Conservation (phyloP, 1,140 invertebrate species). For the Drosophila parvula region DNA sequence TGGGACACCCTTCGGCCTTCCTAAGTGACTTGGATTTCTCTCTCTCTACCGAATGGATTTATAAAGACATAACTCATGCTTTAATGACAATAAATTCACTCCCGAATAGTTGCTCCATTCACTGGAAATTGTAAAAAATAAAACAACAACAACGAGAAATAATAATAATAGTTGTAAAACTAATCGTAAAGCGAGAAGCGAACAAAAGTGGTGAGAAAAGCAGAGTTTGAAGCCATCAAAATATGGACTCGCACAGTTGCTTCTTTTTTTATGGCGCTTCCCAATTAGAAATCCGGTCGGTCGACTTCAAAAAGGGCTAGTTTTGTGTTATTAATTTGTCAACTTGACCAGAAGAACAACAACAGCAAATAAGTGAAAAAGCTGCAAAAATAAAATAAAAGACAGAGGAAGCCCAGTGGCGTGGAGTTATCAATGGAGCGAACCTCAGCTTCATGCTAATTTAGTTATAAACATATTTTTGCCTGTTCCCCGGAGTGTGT, state of each 20-base stretch:
- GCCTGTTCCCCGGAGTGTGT: neutral
- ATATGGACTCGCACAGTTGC: conserved; percentile 44
- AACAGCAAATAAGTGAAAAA: conserved; percentile 1
- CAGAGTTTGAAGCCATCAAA: conserved; percentile 52
- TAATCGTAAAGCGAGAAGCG: conserved; percentile 39
- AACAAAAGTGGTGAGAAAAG: conserved; percentile 67
- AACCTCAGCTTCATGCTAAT: conserved; percentile 44
- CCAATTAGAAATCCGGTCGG: conserved; percentile 64
- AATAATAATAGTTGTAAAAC: conserved; percentile 43
- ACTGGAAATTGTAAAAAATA: conserved; percentile 68
- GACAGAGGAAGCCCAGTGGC: neutral
- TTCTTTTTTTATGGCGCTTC: conserved; percentile 59
- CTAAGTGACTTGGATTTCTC: neutral
- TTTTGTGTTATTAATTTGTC: conserved; percentile 75
- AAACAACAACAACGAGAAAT: conserved; percentile 28
- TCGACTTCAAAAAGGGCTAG: conserved; percentile 63
- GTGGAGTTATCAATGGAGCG: conserved; percentile 46
- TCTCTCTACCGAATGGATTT: conserved; percentile 13
- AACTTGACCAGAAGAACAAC: conserved; percentile 38
- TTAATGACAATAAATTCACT: conserved; percentile 63
- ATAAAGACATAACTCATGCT: conserved; percentile 62
- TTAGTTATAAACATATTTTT: conserved; percentile 51
- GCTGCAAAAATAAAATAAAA: neutral
- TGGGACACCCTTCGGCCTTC: neutral
- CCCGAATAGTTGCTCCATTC: conserved; percentile 41